Base-by-base conservation (phyloP, 2,797 vertebrate genomes). In the Telmatherina bonti region DNA sequence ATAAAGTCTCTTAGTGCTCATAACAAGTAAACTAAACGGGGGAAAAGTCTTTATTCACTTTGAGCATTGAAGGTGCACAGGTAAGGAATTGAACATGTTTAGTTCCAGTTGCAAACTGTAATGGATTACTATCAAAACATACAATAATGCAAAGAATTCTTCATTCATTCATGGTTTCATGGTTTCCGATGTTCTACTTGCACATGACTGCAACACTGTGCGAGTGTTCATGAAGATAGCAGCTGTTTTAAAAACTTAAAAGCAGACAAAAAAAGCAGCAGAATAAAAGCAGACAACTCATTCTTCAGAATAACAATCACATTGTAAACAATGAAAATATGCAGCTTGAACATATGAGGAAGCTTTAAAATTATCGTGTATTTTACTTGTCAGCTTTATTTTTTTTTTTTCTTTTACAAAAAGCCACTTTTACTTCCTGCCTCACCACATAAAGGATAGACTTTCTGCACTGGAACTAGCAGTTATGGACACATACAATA, bases 381-480 rank as follows among this genome's bases (percentile, higher is more conserved):
- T 45, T 45, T 45, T 18, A 49, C 10, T 24, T 51, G 10, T 15
- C 43, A 26, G 22, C 22, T 35, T 38, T 26, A 16, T 52, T 47
- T 53, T 6, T 5, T 1, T 67, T 62, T 43, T 57, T 24, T n/a
- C n/a, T n/a, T n/a, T n/a, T n/a, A n/a, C n/a, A n/a, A n/a, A n/a
- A n/a, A n/a, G n/a, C n/a, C n/a, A n/a, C n/a, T n/a, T n/a, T 61
- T 27, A 47, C 30, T 76, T 24, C n/a, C 33, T 35, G 13, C 18
- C 20, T 60, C 12, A 22, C 10, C 7, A 45, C 31, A 64, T 55
- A 29, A 62, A 58, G 18, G 22, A 43, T 6, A 55, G 0, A 54
- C 35, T 24, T 76, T 54, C 43, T 45, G 18, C 36, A 5, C 18
- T 45, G 7, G 6, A 9, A 45, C 43, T n/a, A 43, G 4, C 16